phyloP scores from a whole-genome alignment of 2,113 vertebrate species.

The Dipodomys stephensi region DNA sequence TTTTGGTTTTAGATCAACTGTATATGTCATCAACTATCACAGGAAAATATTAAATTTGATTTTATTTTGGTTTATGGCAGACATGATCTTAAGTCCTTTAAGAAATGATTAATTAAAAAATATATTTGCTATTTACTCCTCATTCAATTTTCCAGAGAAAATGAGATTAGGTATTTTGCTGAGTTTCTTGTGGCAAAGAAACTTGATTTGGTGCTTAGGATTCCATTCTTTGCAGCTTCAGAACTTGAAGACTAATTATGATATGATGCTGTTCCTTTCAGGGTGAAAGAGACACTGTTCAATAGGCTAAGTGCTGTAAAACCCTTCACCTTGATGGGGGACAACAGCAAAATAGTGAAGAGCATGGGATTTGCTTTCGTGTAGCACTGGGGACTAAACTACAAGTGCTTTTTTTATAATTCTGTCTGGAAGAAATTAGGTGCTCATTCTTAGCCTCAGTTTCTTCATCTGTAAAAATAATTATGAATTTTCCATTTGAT shows the following conservation, averaged over 20 bases:
- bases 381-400: not conserved
- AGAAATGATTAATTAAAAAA: not conserved
- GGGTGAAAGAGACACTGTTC: not conserved
- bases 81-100: not conserved
- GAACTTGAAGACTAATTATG: no score
- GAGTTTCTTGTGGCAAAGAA: not conserved
- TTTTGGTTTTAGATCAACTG: not conserved
- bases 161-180: not conserved
- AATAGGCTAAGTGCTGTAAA: not conserved
- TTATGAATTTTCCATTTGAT: not conserved
- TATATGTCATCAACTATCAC: not conserved
- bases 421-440: not conserved
- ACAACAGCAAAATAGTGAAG: not conserved
- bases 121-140: not conserved
- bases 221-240: not conserved
- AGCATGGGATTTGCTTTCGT: not conserved
- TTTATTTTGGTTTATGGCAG: not conserved
- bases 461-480: not conserved
- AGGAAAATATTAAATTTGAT: slow-evolving; percentile 7
- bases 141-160: slow-evolving; percentile 13
- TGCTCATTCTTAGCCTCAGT: not conserved
- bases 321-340: not conserved
- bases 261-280: not conserved
- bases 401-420: no score
- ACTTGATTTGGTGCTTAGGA: not conserved